These are phyloP conservation scores for Centrocercus urophasianus DNA, from an alignment of 2,113 vertebrate species.

Conservation along the genomic window DNA sequence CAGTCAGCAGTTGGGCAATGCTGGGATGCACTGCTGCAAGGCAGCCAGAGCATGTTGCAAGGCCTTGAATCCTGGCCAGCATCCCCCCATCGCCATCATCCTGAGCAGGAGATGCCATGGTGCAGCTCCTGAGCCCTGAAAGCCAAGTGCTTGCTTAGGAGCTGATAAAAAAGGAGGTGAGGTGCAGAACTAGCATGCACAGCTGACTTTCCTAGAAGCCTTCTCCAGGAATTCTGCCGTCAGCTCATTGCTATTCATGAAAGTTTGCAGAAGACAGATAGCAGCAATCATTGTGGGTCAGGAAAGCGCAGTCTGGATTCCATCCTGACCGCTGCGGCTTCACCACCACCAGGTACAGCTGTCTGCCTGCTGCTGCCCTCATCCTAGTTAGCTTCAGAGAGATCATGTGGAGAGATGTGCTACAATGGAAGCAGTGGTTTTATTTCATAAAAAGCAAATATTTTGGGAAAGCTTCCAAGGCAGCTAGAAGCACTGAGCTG, in stretches of 20 bases:
- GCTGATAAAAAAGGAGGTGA: not conserved
- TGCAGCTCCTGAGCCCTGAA: too few species aligned
- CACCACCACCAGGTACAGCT: rapidly evolving
- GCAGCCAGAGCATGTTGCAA: rapidly evolving
- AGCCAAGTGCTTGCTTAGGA: not conserved
- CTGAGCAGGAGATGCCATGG: rapidly evolving
- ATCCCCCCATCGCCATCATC: rapidly evolving
- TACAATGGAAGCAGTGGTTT: not conserved
- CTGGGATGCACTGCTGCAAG: not conserved
- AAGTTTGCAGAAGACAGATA: not conserved
- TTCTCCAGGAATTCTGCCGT: not conserved
- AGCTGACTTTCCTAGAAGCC: not conserved
- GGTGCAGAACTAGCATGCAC: rapidly evolving
- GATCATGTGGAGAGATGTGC: not conserved
- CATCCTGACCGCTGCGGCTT: not conserved
- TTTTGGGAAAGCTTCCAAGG: slow-evolving; percentile 6
- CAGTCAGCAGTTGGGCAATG: not conserved
- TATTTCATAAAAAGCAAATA: not conserved
- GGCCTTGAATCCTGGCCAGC: not conserved
- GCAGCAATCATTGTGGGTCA: not conserved
- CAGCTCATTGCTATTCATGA: not conserved
- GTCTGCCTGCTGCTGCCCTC: not conserved
- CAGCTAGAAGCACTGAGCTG: not conserved
- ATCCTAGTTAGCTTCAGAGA: not conserved
- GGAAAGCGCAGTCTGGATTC: not conserved